Percentiles rank a stretch among this genome's conserved stretches.
phyloP scores from a whole-genome alignment of 2,888 invertebrate species.

The Lasioglossum oenotherae region DNA sequence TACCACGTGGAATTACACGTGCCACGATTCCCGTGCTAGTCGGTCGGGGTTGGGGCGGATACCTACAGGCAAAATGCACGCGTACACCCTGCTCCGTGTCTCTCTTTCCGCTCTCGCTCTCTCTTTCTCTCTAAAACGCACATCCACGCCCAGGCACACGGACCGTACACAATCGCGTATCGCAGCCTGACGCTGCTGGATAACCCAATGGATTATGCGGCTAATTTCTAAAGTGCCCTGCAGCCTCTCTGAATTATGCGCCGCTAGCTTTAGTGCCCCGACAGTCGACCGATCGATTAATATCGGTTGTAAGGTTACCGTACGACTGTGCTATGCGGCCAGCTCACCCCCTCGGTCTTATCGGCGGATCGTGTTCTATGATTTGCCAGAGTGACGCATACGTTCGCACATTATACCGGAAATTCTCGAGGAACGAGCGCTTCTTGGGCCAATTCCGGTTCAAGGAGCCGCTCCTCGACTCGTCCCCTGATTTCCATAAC shows the following conservation, averaged over 20 bases:
- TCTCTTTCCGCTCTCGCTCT: neutral
- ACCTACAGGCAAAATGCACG: conserved; percentile 11
- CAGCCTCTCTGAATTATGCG: conserved; percentile 73
- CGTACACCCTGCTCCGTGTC: neutral
- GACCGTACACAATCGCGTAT: conserved; percentile 11
- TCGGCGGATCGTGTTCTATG: conserved; percentile 40
- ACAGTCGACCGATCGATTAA: conserved; percentile 63
- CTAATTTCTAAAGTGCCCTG: conserved; percentile 80
- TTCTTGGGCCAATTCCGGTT: conserved; percentile 44
- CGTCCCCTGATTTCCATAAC: conserved; percentile 38
- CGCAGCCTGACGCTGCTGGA: conserved; percentile 59
- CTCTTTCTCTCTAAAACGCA: neutral
- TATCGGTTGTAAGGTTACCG: conserved; percentile 59
- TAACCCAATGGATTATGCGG: conserved; percentile 78
- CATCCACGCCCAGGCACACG: neutral
- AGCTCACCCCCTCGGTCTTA: conserved; percentile 33
- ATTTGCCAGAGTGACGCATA: conserved; percentile 59
- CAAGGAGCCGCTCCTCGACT: conserved; percentile 29
- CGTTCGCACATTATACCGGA: conserved; percentile 50
- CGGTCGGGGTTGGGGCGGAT: neutral
- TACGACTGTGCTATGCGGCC: conserved; percentile 13
- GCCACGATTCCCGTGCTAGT: conserved; percentile 17
- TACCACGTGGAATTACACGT: conserved; percentile 48
- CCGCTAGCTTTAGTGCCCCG: conserved; percentile 66
- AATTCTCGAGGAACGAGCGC: conserved; percentile 39